Conservation (phyloP, 2,888 invertebrate species). For the Ennomos erosarius region DNA sequence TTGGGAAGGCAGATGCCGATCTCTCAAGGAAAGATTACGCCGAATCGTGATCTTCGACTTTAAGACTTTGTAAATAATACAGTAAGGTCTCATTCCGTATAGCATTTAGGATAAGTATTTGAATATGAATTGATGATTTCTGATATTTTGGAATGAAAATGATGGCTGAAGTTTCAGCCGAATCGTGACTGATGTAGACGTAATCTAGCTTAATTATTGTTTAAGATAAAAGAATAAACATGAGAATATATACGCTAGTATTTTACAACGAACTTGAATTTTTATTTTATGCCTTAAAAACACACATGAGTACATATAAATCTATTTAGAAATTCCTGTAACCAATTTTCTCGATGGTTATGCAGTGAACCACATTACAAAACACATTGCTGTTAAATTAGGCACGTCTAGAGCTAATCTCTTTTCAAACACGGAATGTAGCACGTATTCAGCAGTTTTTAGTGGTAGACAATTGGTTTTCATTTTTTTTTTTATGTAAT, state of each 20-base stretch:
- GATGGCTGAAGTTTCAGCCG: constrained; percentile 43
- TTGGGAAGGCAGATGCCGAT: constrained; percentile 68
- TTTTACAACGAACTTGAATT: constrained; percentile 40
- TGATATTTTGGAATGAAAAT: constrained; percentile 22
- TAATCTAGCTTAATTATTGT: constrained; percentile 47
- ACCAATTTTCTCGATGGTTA: too few species aligned
- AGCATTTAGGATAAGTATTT: constrained; percentile 50
- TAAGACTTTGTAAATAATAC: constrained; percentile 35
- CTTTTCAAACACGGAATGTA: too few species aligned
- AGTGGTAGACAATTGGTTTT: too few species aligned
- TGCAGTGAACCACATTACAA: too few species aligned
- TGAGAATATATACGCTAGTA: constrained; percentile 44
- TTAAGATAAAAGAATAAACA: constrained; percentile 28
- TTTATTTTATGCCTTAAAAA: constrained; percentile 29
- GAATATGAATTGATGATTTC: constrained; percentile 16
- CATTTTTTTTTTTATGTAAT: too few species aligned
- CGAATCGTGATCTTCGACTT: constrained; percentile 51
- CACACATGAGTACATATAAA: too few species aligned
- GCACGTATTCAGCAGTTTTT: too few species aligned
- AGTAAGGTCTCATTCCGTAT: constrained; percentile 54
- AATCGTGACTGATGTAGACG: constrained; percentile 73
- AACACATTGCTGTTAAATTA: too few species aligned
- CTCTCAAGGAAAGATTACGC: constrained; percentile 58
- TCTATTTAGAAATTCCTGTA: too few species aligned
- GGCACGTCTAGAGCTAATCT: too few species aligned